A percentile compares a stretch with the other conserved stretches of the same genome.
Evolutionary conservation across 1,140 invertebrate genomes (phyloP).

Genomic region (Ctenoplectra terminalis): DNA sequence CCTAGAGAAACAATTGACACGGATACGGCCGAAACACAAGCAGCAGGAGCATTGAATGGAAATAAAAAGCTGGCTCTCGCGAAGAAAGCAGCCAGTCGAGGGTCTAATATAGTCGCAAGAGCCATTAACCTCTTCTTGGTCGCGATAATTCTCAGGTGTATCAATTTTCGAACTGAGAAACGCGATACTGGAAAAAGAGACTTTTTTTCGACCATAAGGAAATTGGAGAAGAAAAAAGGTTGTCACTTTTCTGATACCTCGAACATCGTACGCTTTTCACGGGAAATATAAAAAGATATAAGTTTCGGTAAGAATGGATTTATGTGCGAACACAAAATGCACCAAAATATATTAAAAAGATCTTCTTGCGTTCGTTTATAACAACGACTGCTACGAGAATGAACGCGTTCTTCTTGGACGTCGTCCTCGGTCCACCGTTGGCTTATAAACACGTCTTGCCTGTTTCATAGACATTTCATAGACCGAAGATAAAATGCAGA

Average conservation of each 20-base stretch:
- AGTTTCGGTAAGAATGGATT: too few species aligned
- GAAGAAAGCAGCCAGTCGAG: conserved; percentile 17
- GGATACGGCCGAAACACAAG: neutral
- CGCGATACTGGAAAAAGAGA: neutral
- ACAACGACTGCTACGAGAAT: too few species aligned
- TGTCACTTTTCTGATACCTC: neutral
- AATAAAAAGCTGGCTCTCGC: conserved; percentile 11
- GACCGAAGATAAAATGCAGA: too few species aligned
- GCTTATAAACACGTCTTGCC: too few species aligned
- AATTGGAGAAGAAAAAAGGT: conserved; percentile 2
- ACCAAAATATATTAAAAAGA: too few species aligned
- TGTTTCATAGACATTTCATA: too few species aligned
- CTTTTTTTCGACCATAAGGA: neutral
- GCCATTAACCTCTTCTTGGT: conserved; percentile 49
- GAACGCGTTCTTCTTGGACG: too few species aligned
- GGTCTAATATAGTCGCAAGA: conserved; percentile 38
- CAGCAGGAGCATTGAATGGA: neutral
- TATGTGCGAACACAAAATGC: too few species aligned
- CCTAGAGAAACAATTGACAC: conserved; percentile 14
- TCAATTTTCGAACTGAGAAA: conserved; percentile 28
- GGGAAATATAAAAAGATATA: too few species aligned
- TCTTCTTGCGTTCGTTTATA: too few species aligned
- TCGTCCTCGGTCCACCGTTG: too few species aligned
- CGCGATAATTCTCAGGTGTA: conserved; percentile 46
- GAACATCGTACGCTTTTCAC: too few species aligned